Base-by-base conservation (phyloP, 2,888 invertebrate genomes). In the Incurvaria masculella region DNA sequence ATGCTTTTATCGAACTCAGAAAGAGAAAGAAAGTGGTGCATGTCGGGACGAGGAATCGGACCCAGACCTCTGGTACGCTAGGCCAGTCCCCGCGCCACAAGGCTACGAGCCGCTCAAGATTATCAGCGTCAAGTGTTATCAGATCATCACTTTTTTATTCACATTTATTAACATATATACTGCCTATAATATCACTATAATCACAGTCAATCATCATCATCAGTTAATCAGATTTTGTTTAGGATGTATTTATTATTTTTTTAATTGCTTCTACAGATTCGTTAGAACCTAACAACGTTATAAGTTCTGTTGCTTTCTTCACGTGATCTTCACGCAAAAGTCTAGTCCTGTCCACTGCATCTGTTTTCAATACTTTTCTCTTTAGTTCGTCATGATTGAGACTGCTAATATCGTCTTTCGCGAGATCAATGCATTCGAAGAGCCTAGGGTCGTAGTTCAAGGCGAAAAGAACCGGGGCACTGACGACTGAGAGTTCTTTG, bases 391-490 rank as follows among this genome's bases (percentile, higher is more conserved):
- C 80, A 60, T 83, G 84, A 63, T 88, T 81, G 38, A 88, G 71
- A 52, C 85, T 78, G 17, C 79, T 71, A 14, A 87, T 72, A 57
- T 79, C 82, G 51, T 83, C 82, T 52, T 74, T 74, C 44, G 82
- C 81, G 56, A 81, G 81, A 56, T 83, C 81, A 58, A 78, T 58
- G 8, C 56, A 48, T 16, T 69, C 65, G 57, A 89, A 88, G 52
- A 91, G 67, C 5, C 81, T 69, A 2, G 87, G 86, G 61, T 89
- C 87, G 49, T 87, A 79, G 61, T 89, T 86, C 40, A 94, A 69
- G 49, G 92, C 91, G 54, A 91, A 91, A 58, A 94, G 79, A 2
- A 93, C 87, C 1, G 94, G 94, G 2, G 92, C 91, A 59, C 88
- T 88, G 2, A 90, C 86, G 57, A 94, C 67, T 50, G 85, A 86